phyloP scores from a whole-genome alignment of 2,888 invertebrate genomes.

The Drosophila siamana region DNA sequence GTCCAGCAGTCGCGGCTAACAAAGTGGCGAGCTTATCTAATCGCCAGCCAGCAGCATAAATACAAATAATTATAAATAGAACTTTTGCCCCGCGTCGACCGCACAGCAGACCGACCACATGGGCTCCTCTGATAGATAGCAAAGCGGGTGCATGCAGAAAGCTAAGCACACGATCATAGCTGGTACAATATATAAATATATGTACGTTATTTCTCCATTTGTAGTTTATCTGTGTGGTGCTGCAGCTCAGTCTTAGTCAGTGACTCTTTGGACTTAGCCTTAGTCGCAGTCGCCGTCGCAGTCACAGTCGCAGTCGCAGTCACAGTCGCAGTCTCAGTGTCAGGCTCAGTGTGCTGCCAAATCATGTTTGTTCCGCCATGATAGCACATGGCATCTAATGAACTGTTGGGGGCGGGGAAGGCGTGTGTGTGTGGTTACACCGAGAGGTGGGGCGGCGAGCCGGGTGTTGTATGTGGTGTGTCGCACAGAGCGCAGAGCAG shows the following conservation, averaged over 20 bases:
- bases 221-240: constrained; percentile 1
- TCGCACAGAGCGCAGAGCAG: constrained; percentile 45
- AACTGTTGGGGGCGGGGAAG: constrained; percentile 71
- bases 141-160: constrained; percentile 35
- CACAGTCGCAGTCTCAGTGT: constrained; percentile 52
- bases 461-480: constrained; percentile 39
- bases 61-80: constrained; percentile 55
- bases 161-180: background rate
- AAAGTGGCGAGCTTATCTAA: constrained; percentile 82
- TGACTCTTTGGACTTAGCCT: constrained; percentile 19
- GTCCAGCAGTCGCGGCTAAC: background rate
- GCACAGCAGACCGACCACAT: constrained; percentile 1
- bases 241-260: background rate
- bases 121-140: background rate
- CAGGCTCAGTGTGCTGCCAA: constrained; percentile 68
- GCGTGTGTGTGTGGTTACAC: constrained; percentile 20
- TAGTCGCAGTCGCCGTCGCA: constrained; percentile 46
- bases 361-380: constrained; percentile 83
- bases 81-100: constrained; percentile 39
- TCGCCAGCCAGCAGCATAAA: constrained; percentile 67
- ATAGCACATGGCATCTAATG: constrained; percentile 80
- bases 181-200: background rate
- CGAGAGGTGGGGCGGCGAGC: constrained; percentile 7
- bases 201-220: constrained; percentile 19
- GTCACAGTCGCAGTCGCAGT: constrained; percentile 47